Evolutionary conservation across 2,797 vertebrate genomes (phyloP), one percentile per base, ranked within the genome.

Genomic region (Hozukius guyotensis): DNA sequence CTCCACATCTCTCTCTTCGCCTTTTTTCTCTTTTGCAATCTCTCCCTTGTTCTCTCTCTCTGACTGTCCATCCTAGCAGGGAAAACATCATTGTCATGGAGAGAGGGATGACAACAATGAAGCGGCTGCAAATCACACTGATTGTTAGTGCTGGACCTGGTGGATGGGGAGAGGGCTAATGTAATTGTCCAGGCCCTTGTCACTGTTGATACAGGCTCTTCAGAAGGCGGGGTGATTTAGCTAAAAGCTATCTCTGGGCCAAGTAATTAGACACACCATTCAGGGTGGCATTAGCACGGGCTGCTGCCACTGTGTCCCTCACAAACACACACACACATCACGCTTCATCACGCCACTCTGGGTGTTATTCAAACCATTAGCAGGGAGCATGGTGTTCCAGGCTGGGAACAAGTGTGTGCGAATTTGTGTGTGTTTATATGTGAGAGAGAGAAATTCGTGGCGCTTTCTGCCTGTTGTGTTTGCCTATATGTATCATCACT

Each of bases 231-330:
- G 93, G 93, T 95, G 96, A 96, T 96, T 96, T 95, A 96, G 95
- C 96, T 96, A 96, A 96, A 96, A 96, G 96, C 95, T 95, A 96
- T 96, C 95, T 95, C 92, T 92, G 85, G 93, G 94, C 95, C 95
- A 95, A 95, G 94, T 96, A 96, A 96, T 96, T 96, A 96, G 95
- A 95, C 93, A 94, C 93, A 84, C 92, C 93, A 95, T 96, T 96
- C 91, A 94, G 88, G 85, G 91, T 92, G 91, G 94, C 94, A 96
- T 96, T 96, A 96, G 93, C 87, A 75, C 71, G 52, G 90, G 84
- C 90, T 89, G 88, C 93, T 91, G 91, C 83, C 91, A 89, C 93
- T 46, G 87, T 83, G 80, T 90, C 67, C 66, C 85, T 78, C 63
- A 82, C 87, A 87, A 77, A 70, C 77, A 29, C 85, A 86, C 84